Evolutionary conservation across 2,113 vertebrate species (phyloP).

Genomic region (Dromas ardeola): DNA sequence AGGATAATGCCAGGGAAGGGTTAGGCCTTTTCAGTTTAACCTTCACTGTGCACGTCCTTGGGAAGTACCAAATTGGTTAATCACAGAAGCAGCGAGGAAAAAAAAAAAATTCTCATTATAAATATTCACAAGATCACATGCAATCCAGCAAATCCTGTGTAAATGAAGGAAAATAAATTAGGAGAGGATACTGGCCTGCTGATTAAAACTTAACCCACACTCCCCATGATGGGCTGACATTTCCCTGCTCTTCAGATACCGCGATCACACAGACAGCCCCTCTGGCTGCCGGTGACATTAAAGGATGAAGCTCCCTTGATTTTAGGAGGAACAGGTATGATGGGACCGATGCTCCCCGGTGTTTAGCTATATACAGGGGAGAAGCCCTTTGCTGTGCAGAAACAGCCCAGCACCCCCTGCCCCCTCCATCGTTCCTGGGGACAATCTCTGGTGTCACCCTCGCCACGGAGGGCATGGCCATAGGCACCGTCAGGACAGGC

Average conservation of each 20-base stretch:
- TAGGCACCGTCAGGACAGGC: rapidly evolving
- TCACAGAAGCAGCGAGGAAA: not conserved
- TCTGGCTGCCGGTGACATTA: not conserved
- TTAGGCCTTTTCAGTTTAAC: not conserved
- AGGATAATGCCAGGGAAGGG: not conserved
- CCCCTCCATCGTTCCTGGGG: not conserved
- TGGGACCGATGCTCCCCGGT: rapidly evolving
- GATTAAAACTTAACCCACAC: constrained; percentile 12
- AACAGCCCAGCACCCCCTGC: not conserved
- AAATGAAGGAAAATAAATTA: constrained; percentile 32
- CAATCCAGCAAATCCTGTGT: not conserved
- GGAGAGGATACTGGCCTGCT: not conserved
- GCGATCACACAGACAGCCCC: not conserved
- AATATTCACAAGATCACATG: constrained; percentile 21
- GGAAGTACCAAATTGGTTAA: not conserved
- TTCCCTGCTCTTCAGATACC: not conserved
- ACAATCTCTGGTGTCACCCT: not conserved
- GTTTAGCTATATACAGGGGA: not conserved
- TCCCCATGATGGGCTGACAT: not conserved
- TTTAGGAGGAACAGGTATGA: not conserved
- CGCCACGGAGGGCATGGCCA: rapidly evolving
- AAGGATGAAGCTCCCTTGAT: not conserved
- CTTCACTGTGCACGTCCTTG: not conserved
- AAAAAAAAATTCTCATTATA: not conserved
- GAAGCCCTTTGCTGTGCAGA: not conserved